These are phyloP conservation scores for Amaurobius ferox DNA, from an alignment of 2,888 invertebrate genomes.

Conservation along the genomic window DNA sequence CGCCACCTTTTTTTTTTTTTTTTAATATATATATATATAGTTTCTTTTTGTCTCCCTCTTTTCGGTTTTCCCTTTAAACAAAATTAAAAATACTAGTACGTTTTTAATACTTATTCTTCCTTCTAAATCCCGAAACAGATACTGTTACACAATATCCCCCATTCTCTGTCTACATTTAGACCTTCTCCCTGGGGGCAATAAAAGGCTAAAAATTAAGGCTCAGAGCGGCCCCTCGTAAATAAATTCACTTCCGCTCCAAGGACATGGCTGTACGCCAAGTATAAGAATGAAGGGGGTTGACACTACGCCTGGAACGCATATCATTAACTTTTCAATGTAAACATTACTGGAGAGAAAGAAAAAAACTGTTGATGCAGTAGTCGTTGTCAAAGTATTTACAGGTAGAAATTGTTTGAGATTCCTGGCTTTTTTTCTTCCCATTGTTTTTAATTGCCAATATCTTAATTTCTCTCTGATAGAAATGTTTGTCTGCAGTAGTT, in stretches of 20 bases:
- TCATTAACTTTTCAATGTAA: slow-evolving; percentile 68
- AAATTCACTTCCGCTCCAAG: slow-evolving; percentile 54
- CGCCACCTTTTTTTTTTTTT: too few species aligned
- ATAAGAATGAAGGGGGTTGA: slow-evolving; percentile 44
- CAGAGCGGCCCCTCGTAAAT: slow-evolving; percentile 64
- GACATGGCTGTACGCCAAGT: slow-evolving; percentile 58
- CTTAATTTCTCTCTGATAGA: neutral
- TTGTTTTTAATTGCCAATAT: neutral
- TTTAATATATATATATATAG: too few species aligned
- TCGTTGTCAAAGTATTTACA: slow-evolving; percentile 65
- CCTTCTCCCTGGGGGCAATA: slow-evolving; percentile 41
- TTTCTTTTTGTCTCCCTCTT: too few species aligned
- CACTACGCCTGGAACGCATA: slow-evolving; percentile 32
- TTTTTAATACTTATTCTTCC: too few species aligned
- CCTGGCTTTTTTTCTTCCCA: neutral
- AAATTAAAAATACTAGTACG: too few species aligned
- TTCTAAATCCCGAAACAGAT: neutral
- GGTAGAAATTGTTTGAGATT: slow-evolving; percentile 54
- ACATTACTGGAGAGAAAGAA: slow-evolving; percentile 48
- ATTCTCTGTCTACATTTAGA: slow-evolving; percentile 44
- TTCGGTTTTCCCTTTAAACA: too few species aligned
- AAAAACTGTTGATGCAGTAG: slow-evolving; percentile 53
- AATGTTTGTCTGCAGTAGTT: too few species aligned
- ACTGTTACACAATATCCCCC: neutral
- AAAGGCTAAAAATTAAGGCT: slow-evolving; percentile 59